Base-by-base conservation (phyloP, 2,113 vertebrate species). In the Syngnathus typhle region DNA sequence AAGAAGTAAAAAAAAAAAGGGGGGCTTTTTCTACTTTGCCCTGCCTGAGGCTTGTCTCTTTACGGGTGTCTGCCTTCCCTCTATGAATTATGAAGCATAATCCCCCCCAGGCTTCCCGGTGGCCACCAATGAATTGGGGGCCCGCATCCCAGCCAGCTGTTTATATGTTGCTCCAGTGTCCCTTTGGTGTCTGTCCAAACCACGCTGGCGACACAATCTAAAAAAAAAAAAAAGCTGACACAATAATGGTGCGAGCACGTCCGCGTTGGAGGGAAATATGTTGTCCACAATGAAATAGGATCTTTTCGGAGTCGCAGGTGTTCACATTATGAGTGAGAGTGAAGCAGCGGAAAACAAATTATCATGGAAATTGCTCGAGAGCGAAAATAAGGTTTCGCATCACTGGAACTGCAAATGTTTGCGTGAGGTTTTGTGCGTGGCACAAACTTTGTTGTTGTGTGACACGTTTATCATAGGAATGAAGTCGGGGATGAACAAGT, bases 31-130 rank as follows among this genome's bases (percentile, higher is more conserved):
- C 60, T 76, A 60, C 51, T 63, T n/a, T 16, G 46, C 56, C 27
- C 65, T 43, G 75, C 69, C 68, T 46, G 32, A 36, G 72, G 82
- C 36, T 69, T 73, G 69, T 73, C 72, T 87, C 69, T 71, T 70
- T 60, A 60, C 70, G 76, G 81, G 82, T 76, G 85, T 86, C 87
- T 90, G 75, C 69, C 69, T 76, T 63, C 68, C 51, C 27, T 75
- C 78, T 75, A 90, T 92, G 85, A 91, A 92, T 91, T 90, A 91
- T 92, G 84, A 90, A 90, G 76, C 72, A 77, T 73, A 78, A 86
- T 79, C 85, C 82, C 27, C 75, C 61, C 59, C 77, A 71, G 80
- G 78, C 77, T 79, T 73, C 77, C 81, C 60, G 23, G 72, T 52
- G 81, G 66, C 80, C 77, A 65, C 69, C 79, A 80, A 84, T 75